Base-by-base conservation (phyloP, 2,888 invertebrate species). In the Spodoptera picta region DNA sequence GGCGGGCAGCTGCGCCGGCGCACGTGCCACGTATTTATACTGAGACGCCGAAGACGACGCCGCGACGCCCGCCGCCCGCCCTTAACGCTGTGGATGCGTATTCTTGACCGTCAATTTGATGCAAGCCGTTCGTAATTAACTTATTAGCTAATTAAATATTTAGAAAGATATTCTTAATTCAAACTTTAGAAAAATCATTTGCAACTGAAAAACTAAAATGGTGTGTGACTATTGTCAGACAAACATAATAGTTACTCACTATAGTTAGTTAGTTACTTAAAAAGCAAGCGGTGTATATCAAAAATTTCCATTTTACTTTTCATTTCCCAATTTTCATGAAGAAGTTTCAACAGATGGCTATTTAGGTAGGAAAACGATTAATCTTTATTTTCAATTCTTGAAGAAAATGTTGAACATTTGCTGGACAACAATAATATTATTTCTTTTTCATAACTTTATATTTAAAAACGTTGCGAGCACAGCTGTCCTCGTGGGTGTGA, bases 1-100 rank as follows among this genome's bases (percentile, higher is more conserved):
- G 94, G 90, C 86, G 77, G 89, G 89, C 94, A 93, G 94, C 94
- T 94, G 94, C 90, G 93, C 81, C 59, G 52, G 87, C 92, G 92
- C 94, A 93, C 94, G 94, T 93, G 94, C 90, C 85, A 79, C 78
- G 90, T 93, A 93, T 94, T 93, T 92, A 92, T 92, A 92, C 89
- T 85, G 84, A 78, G 84, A 79, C 75, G 78, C 69, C 76, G 65
- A 64, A 70, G 71, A 68, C 76, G 81, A 76, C 77, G 80, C 64
- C 78, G 76, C 86, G 87, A 86, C 87, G 87, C 85, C 87, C 86
- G 86, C 88, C 87, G 87, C 85, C 87, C 86, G 86, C 88, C 87
- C 83, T 72, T 76, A 72, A 45, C 56, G 36, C 54, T 58, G 27
- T 53, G 14, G 76, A 65, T 65, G 73, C 77, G 77, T 77, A 77